These are phyloP conservation scores for Melinaea marsaeus DNA, from an alignment of 2,888 invertebrate species.

Conservation along the genomic window DNA sequence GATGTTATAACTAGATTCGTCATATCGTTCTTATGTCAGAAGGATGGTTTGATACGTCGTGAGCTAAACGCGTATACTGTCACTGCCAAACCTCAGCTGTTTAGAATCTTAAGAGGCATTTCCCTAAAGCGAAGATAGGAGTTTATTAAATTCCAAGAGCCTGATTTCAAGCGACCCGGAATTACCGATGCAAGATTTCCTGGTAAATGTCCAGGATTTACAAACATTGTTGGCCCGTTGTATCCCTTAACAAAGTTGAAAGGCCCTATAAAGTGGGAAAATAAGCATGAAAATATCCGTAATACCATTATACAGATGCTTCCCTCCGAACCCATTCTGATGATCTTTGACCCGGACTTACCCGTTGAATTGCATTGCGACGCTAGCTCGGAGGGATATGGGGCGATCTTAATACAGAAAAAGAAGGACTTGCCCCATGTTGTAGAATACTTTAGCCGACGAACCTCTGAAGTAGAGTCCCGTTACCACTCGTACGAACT, in stretches of 20 bases:
- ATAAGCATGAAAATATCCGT: too few relatives aligned
- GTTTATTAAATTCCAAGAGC: too few relatives aligned
- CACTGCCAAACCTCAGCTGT: constrained; percentile 30
- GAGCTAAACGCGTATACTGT: constrained; percentile 27
- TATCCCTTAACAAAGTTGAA: too few relatives aligned
- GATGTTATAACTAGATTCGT: constrained; percentile 27
- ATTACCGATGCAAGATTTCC: too few relatives aligned
- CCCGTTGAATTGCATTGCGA: constrained; percentile 31
- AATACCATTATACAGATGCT: too few relatives aligned
- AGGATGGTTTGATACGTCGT: constrained; percentile 27
- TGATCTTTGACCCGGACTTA: constrained; percentile 28
- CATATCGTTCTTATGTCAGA: constrained; percentile 25
- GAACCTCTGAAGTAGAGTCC: constrained; percentile 30
- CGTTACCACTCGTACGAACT: constrained; percentile 35
- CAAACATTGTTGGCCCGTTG: too few relatives aligned
- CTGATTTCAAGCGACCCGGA: too few relatives aligned
- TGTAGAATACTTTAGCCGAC: constrained; percentile 35
- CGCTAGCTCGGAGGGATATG: constrained; percentile 31
- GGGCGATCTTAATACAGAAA: constrained; percentile 34
- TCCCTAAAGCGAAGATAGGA: too few relatives aligned
- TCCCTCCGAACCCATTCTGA: constrained; percentile 13
- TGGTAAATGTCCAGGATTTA: too few relatives aligned
- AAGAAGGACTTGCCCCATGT: constrained; percentile 28
- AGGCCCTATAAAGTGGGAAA: too few relatives aligned
- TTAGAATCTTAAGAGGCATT: constrained; percentile 13